phyloP scores from a whole-genome alignment of 2,797 vertebrate species.

The Babyrousa celebensis region DNA sequence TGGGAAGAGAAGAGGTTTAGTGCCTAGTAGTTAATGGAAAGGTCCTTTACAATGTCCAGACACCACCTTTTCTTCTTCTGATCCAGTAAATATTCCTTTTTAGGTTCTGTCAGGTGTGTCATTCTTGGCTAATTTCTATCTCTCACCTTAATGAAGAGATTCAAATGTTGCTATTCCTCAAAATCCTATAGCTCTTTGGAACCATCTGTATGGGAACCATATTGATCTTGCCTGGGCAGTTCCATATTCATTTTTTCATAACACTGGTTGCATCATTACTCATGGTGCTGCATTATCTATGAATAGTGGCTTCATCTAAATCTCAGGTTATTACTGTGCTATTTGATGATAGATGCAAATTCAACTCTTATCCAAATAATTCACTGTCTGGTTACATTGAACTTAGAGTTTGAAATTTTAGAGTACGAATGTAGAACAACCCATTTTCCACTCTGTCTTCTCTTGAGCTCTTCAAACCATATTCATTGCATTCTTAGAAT shows the following conservation, averaged over 20 bases:
- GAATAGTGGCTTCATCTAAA: not conserved
- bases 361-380: constrained; percentile 49
- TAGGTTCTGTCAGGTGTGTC: not conserved
- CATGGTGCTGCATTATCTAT: not conserved
- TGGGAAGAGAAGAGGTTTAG: not conserved
- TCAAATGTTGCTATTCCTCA: constrained; percentile 7
- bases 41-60: not conserved
- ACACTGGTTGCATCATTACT: not conserved
- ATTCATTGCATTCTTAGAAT: not conserved
- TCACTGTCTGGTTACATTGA: not conserved
- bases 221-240: not conserved
- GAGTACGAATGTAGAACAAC: not conserved
- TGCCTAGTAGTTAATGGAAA: not conserved
- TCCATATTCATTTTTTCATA: not conserved
- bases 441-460: not conserved
- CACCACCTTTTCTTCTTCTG: not conserved
- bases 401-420: not conserved
- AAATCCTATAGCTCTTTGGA: not conserved
- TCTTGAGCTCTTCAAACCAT: not conserved
- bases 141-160: not conserved
- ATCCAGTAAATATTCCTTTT: not conserved
- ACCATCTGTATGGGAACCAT: not conserved
- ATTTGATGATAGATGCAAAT: not conserved
- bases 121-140: constrained; percentile 42
- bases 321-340: not conserved